Conservation (phyloP, 2,888 invertebrate species). For the Resseliella maxima region DNA sequence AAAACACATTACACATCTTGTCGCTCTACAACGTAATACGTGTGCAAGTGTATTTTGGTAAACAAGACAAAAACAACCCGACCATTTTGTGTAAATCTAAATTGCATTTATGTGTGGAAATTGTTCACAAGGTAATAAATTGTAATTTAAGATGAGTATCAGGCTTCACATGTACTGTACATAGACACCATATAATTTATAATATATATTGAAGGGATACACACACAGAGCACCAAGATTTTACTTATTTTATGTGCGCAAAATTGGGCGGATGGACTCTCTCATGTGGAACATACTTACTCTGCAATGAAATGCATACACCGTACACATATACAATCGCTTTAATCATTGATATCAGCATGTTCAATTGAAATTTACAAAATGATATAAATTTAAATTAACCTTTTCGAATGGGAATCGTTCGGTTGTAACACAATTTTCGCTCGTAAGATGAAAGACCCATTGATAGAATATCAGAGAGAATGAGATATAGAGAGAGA, state of each 20-base stretch:
- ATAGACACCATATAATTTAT: constrained; percentile 36
- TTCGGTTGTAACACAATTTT: neutral
- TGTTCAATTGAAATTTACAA: constrained; percentile 45
- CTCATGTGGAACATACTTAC: neutral
- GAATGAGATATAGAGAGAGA: too few relatives aligned
- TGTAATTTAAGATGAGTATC: constrained; percentile 42
- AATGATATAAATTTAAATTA: constrained; percentile 42
- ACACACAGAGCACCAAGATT: neutral
- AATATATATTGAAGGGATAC: neutral
- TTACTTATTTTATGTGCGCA: neutral
- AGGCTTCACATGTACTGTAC: constrained; percentile 36
- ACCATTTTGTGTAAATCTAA: constrained; percentile 16
- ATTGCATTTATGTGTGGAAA: constrained; percentile 41
- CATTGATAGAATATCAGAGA: too few relatives aligned
- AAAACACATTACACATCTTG: too few relatives aligned
- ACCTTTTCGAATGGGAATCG: neutral
- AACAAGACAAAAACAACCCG: neutral
- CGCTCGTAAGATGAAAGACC: too few relatives aligned
- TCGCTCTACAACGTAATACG: neutral
- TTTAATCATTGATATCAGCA: constrained; percentile 43
- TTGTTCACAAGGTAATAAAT: constrained; percentile 53
- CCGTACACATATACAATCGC: neutral
- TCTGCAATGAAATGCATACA: neutral
- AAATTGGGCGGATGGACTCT: constrained; percentile 9
- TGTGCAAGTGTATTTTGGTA: neutral